These are phyloP conservation scores for Alethe castanea DNA, from an alignment of 2,113 vertebrate genomes.

Conservation along the genomic window DNA sequence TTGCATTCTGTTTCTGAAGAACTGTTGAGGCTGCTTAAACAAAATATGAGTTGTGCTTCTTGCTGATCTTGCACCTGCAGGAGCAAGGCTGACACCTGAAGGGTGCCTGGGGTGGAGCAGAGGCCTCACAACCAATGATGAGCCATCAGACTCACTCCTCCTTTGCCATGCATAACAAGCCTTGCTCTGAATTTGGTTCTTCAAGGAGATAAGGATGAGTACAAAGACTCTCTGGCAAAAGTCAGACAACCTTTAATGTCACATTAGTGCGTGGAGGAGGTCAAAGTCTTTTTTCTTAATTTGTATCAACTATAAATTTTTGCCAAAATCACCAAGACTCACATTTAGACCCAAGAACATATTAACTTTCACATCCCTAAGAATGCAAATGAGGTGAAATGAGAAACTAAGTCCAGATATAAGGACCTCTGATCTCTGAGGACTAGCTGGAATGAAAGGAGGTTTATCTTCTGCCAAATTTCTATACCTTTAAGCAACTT, in stretches of 20 bases:
- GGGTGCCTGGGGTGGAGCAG: background rate
- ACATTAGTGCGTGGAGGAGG: too few species aligned
- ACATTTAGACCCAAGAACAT: background rate
- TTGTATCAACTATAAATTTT: background rate
- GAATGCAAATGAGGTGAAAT: background rate
- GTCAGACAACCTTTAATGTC: background rate
- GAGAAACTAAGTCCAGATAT: background rate
- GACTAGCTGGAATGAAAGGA: background rate
- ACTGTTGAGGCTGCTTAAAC: background rate
- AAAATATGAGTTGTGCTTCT: background rate
- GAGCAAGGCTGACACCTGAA: background rate
- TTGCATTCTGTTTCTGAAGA: fast-evolving
- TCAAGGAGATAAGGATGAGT: background rate
- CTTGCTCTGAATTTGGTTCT: background rate
- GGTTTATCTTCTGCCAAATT: background rate
- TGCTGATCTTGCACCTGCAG: background rate
- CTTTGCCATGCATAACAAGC: background rate
- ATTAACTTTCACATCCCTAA: background rate
- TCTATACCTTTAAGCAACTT: background rate
- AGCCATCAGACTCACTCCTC: background rate
- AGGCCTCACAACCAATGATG: background rate
- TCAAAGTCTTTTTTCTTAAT: background rate
- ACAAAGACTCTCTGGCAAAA: background rate
- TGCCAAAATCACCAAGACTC: background rate
- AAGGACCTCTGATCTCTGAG: background rate